A percentile compares a stretch with the other conserved stretches of the same genome.
phyloP scores from a whole-genome alignment of 2,113 vertebrate species.

The Candoia aspera region DNA sequence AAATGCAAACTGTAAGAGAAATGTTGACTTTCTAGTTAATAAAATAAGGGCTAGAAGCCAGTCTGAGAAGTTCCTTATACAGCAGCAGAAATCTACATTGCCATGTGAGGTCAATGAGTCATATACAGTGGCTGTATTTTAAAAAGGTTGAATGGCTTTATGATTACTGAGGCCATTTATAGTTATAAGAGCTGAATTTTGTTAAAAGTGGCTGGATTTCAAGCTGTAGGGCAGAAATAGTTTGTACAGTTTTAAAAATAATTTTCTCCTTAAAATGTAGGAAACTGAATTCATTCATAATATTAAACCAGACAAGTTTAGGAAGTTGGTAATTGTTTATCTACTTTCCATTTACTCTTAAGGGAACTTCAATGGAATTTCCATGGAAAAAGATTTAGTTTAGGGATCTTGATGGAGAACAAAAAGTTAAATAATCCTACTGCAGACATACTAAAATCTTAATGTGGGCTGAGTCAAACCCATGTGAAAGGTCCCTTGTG shows the following conservation, averaged over 20 bases:
- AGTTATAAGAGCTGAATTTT: conserved; percentile 4
- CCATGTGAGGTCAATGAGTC: conserved; percentile 3
- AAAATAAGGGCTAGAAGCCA: not conserved
- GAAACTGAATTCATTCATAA: not conserved
- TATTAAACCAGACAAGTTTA: not conserved
- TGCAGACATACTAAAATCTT: not conserved
- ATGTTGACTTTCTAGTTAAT: conserved; percentile 17
- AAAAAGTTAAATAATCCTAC: not conserved
- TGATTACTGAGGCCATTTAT: conserved; percentile 5
- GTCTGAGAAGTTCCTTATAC: conserved; percentile 17
- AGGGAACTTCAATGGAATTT: not conserved
- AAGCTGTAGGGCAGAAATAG: not conserved
- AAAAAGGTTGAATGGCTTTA: not conserved
- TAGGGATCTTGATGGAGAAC: not conserved
- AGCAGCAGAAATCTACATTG: not conserved
- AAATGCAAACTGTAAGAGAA: not conserved
- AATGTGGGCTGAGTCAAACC: no score
- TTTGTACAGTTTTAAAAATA: not conserved
- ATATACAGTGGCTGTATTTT: not conserved
- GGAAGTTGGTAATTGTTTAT: not conserved
- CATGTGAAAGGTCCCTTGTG: no score
- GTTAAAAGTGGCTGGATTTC: not conserved
- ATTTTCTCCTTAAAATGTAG: not conserved
- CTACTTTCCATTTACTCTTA: not conserved
- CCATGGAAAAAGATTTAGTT: not conserved